A percentile compares a stretch with the other conserved stretches of the same genome.
Evolutionary conservation across 1,140 invertebrate genomes (phyloP).

Genomic region (Nebria ingens): DNA sequence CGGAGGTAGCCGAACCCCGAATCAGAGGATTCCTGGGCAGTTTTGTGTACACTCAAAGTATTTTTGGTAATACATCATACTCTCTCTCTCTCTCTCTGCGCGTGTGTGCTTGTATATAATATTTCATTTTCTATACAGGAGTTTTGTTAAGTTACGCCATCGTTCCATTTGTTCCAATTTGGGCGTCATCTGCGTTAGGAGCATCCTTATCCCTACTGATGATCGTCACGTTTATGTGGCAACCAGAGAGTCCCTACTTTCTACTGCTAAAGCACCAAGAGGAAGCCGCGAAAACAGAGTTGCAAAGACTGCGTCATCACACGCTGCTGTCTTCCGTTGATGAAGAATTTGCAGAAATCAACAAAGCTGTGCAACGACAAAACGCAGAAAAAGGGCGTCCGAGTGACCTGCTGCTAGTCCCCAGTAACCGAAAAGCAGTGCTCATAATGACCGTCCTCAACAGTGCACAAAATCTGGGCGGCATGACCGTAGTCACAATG

Average conservation of each 20-base stretch:
- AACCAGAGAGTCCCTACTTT: neutral
- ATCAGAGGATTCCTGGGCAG: neutral
- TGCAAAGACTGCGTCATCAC: neutral
- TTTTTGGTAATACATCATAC: neutral
- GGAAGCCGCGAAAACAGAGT: neutral
- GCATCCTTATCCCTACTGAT: neutral
- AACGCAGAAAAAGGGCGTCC: constrained; percentile 19
- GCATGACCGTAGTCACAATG: constrained; percentile 25
- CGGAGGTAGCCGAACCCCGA: neutral
- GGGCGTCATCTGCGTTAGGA: neutral
- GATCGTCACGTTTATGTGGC: neutral
- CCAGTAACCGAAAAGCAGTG: constrained; percentile 24
- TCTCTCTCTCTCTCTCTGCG: too few species aligned
- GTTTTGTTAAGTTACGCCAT: neutral
- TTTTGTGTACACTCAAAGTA: neutral
- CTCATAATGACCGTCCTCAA: constrained; percentile 25
- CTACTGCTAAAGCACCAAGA: neutral
- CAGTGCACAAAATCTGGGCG: constrained; percentile 22
- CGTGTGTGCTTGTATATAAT: too few species aligned
- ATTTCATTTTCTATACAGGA: neutral
- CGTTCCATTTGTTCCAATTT: neutral
- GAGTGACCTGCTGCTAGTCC: constrained; percentile 21
- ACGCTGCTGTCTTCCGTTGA: neutral
- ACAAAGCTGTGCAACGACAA: constrained; percentile 20
- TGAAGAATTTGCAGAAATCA: constrained; percentile 21